These are phyloP conservation scores for Watsonalla binaria DNA, from an alignment of 2,888 invertebrate genomes.

Conservation along the genomic window DNA sequence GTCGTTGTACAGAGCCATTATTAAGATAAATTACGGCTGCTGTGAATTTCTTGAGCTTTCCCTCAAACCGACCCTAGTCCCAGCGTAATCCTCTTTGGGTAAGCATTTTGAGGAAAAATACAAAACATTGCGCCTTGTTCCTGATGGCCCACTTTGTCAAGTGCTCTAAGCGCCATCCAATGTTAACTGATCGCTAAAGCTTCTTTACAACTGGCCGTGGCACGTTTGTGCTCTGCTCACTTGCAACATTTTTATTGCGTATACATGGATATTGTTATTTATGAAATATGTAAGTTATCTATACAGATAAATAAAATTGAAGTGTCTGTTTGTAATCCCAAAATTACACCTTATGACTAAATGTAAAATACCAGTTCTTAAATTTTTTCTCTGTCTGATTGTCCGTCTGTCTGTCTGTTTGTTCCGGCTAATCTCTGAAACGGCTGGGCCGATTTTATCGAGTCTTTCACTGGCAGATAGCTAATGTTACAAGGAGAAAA, in stretches of 20 bases:
- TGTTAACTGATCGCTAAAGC: slow-evolving; percentile 3
- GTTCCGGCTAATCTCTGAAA: too few species aligned
- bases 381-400: too few species aligned
- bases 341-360: too few species aligned
- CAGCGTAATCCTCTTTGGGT: slow-evolving; percentile 53
- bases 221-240: not conserved
- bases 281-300: too few species aligned
- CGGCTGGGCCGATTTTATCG: too few species aligned
- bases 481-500: too few species aligned
- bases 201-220: not conserved
- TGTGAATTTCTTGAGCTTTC: slow-evolving; percentile 36
- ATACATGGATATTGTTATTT: not conserved
- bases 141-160: slow-evolving; percentile 9
- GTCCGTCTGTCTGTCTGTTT: too few species aligned
- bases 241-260: not conserved
- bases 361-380: too few species aligned
- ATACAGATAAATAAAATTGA: too few species aligned
- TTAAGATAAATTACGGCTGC: slow-evolving; percentile 65
- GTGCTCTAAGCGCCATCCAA: not conserved
- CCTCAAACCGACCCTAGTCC: slow-evolving; percentile 9
- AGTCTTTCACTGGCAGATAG: too few species aligned
- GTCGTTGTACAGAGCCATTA: slow-evolving; percentile 54
- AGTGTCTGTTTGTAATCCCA: too few species aligned
- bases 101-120: slow-evolving; percentile 40
- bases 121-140: slow-evolving; percentile 27